Conservation (phyloP, 1,140 invertebrate genomes). For the Probaryconus sp. region DNA sequence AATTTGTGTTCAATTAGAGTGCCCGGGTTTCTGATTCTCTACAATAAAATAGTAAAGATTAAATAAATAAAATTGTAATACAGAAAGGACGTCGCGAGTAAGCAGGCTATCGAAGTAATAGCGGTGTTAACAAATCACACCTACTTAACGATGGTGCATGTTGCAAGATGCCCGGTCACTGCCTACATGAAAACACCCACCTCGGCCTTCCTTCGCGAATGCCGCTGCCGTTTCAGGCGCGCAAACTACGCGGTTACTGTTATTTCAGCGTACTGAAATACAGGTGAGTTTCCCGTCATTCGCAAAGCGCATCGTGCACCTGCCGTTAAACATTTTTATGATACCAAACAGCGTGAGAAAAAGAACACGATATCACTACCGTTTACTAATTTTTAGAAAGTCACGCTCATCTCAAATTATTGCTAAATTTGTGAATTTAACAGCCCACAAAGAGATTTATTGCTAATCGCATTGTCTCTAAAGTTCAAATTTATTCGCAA, state of each 20-base stretch:
- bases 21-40: too few species aligned
- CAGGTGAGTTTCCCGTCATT: constrained; percentile 31
- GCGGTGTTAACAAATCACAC: constrained; percentile 58
- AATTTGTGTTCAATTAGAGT: too few species aligned
- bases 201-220: constrained; percentile 46
- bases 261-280: constrained; percentile 35
- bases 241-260: constrained; percentile 62
- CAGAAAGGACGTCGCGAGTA: constrained; percentile 31
- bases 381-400: constrained; percentile 24
- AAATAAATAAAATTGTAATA: constrained; percentile 40
- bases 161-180: constrained; percentile 69
- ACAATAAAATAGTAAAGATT: constrained; percentile 40
- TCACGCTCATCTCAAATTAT: too few species aligned
- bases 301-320: constrained; percentile 23
- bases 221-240: constrained; percentile 33
- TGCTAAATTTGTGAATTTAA: too few species aligned
- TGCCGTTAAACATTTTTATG: constrained; percentile 25
- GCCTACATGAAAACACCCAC: constrained; percentile 69
- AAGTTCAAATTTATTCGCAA: too few species aligned
- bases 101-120: constrained; percentile 37
- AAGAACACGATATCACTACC: too few species aligned
- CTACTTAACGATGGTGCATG: constrained; percentile 56
- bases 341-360: background rate
- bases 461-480: too few species aligned
- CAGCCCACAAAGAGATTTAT: too few species aligned